A percentile compares a stretch with the other conserved stretches of the same genome.
Evolutionary conservation across 2,797 vertebrate species (phyloP).

Genomic region (Sebastiscus tertius): DNA sequence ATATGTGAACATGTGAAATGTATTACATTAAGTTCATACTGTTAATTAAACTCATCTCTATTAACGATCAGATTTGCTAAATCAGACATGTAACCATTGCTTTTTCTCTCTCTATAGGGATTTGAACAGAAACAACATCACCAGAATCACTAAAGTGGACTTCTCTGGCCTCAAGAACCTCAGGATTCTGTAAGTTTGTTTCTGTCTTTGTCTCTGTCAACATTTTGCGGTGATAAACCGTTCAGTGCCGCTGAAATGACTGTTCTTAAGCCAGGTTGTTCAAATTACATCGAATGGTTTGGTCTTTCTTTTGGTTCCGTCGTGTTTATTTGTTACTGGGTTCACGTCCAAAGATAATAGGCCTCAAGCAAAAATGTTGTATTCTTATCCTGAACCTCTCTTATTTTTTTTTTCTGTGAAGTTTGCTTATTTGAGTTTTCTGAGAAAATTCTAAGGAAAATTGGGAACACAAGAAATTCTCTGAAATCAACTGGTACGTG

Average conservation of each 20-base stretch:
- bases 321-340: neutral
- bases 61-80: neutral
- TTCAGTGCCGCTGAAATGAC: neutral
- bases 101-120: slow-evolving; percentile 84
- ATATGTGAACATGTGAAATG: no score
- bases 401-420: neutral
- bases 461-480: neutral
- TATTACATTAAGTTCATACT: neutral
- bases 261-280: neutral
- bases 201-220: neutral
- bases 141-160: slow-evolving; percentile 94
- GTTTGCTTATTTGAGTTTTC: neutral
- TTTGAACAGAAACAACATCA: slow-evolving; percentile 97
- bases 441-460: neutral
- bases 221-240: neutral
- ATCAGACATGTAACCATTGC: neutral
- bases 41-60: neutral
- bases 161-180: slow-evolving; percentile 96
- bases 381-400: neutral
- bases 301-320: neutral
- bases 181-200: slow-evolving; percentile 91
- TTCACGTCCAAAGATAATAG: neutral
- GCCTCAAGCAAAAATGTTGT: neutral
- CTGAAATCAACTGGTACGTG: neutral
- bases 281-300: neutral